phyloP scores from a whole-genome alignment of 2,113 vertebrate species.

The Dipodomys spectabilis region DNA sequence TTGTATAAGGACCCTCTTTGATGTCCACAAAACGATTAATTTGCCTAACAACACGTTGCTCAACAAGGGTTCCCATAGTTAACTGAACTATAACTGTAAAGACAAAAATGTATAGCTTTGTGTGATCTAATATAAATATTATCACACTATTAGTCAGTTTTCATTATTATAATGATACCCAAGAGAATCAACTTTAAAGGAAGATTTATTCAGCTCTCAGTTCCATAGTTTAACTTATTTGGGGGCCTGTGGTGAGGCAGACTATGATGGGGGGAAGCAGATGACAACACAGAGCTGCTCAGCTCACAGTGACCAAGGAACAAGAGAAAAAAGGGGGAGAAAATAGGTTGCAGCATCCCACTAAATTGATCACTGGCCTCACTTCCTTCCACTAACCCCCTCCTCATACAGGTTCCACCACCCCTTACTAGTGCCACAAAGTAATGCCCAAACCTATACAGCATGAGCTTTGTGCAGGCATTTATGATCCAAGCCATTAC shows the following conservation, averaged over 20 bases:
- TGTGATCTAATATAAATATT: conserved; percentile 6
- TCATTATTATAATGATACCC: neutral
- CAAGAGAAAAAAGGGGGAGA: neutral
- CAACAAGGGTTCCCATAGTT: neutral
- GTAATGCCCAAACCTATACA: neutral
- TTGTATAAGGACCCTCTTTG: neutral
- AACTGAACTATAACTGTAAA: neutral
- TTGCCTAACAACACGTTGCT: neutral
- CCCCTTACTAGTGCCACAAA: neutral
- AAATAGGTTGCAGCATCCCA: too few relatives aligned
- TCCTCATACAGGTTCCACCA: neutral
- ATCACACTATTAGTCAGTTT: neutral
- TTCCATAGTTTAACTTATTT: neutral
- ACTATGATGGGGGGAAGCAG: neutral
- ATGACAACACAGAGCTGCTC: too few relatives aligned
- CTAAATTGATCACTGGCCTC: neutral
- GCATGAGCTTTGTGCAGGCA: neutral
- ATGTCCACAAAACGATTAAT: neutral
- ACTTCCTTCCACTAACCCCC: neutral
- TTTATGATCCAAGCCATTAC: neutral
- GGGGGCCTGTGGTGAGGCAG: neutral
- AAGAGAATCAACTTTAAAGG: neutral
- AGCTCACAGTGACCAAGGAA: neutral
- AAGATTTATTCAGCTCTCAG: neutral
- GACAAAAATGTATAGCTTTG: neutral